Base-by-base conservation (phyloP, 2,888 invertebrate genomes). In the Philopedon plagiatum region DNA sequence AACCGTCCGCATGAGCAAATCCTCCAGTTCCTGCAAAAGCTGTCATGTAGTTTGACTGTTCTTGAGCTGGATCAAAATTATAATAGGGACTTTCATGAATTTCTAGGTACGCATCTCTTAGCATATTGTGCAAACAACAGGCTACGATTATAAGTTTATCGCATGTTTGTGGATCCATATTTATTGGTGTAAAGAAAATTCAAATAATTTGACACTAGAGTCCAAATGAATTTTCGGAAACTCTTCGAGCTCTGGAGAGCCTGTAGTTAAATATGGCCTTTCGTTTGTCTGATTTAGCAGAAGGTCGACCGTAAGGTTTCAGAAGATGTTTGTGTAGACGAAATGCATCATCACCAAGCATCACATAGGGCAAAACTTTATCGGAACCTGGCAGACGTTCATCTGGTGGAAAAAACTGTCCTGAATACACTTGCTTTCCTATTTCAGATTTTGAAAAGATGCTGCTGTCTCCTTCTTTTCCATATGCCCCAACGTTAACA, bases 141-240 rank as follows among this genome's bases (percentile, higher is more conserved):
- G 41, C 41, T 8, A 18, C 15, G 18, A 41, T 41, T 41, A 41
- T 41, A 8, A 41, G 15, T 1, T 41, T 41, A 11, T 41, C 41
- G 18, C 15, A 15, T 7, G 18, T 18, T 15, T 41, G 18, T 41
- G 41, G 15, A 15, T 15, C 9, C 23, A 51, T 7, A 23, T 21
- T 23, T 26, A 51, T 51, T 29, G 29, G 23, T 21, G 51, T 51
- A 23, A 13, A 51, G 18, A 51, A 51, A 23, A 51, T 29, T 51
- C 23, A 5, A 51, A 51, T 23, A 51, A 23, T 11, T 23, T 51
- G 51, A 51, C 62, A 32, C 21, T 77, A 54, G 21, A 78, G 41
- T 32, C 60, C 76, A 63, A 78, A 77, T 13, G 74, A 75, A 72
- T 78, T 78, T 76, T 77, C 77, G 2, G 68, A 64, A 23, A 70